Conservation (phyloP, 2,888 invertebrate species). For the Caenorhabditis afra region DNA sequence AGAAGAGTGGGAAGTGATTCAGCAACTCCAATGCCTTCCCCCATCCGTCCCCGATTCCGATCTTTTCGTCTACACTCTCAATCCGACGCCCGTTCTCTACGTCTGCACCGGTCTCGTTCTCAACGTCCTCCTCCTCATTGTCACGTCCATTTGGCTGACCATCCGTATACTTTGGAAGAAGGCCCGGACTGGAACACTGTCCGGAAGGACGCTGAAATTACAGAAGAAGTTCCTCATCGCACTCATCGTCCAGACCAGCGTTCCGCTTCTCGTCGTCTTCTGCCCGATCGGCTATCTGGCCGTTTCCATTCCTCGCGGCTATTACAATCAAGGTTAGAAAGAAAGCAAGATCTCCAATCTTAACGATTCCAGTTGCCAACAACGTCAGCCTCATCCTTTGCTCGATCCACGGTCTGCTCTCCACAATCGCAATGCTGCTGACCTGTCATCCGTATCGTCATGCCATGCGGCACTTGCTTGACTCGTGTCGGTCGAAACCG, state of each 20-base stretch:
- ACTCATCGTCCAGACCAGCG: neutral
- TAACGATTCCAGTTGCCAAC: neutral
- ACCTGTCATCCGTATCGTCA: neutral
- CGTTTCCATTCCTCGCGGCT: neutral
- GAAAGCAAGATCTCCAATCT: too few relatives aligned
- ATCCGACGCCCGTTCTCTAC: neutral
- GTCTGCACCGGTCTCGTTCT: too few relatives aligned
- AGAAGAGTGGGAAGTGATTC: too few relatives aligned
- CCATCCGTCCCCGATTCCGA: too few relatives aligned
- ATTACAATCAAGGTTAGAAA: neutral
- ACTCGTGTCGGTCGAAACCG: too few relatives aligned
- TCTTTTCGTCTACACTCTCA: neutral
- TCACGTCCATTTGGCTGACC: neutral
- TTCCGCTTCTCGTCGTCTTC: neutral
- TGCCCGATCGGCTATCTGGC: neutral
- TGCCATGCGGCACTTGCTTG: too few relatives aligned
- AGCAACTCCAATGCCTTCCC: too few relatives aligned
- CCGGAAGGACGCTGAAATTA: neutral
- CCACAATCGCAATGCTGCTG: neutral
- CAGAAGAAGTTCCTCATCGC: neutral
- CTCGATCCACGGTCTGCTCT: neutral
- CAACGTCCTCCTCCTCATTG: neutral
- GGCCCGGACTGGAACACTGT: neutral
- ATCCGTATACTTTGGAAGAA: neutral
- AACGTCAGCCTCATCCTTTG: neutral